These are phyloP conservation scores for Acleris laterana DNA, from an alignment of 2,888 invertebrate species.

Conservation along the genomic window DNA sequence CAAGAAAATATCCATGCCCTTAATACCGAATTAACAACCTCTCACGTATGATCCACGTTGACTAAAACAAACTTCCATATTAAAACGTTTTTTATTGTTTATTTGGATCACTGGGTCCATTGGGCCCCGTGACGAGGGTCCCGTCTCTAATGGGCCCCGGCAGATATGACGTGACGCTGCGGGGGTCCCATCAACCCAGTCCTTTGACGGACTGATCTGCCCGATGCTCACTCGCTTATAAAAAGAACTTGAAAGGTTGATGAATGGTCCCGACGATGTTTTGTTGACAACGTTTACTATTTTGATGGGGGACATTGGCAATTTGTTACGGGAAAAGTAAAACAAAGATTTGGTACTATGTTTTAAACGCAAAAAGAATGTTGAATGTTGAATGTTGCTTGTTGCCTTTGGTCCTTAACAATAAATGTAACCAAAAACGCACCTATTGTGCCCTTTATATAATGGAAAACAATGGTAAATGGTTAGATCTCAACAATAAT, in stretches of 20 bases:
- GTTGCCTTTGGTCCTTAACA: too few species aligned
- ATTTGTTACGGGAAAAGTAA: background rate
- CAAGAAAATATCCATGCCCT: too few species aligned
- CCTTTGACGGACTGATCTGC: slow-evolving; percentile 26
- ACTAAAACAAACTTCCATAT: too few species aligned
- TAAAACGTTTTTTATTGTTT: slow-evolving; percentile 19
- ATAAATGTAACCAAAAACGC: too few species aligned
- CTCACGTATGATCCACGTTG: too few species aligned
- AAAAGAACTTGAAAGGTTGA: slow-evolving; percentile 36
- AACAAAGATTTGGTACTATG: too few species aligned
- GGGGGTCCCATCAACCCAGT: slow-evolving; percentile 21
- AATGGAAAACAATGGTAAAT: too few species aligned
- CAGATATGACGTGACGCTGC: slow-evolving; percentile 34
- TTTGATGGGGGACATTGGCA: slow-evolving; percentile 6
- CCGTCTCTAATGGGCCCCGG: slow-evolving; percentile 27
- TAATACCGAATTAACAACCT: too few species aligned
- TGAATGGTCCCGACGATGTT: slow-evolving; percentile 25
- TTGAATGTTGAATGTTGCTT: too few species aligned
- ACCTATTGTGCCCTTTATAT: too few species aligned
- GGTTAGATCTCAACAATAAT: too few species aligned
- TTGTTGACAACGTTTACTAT: slow-evolving; percentile 27
- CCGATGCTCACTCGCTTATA: slow-evolving; percentile 32
- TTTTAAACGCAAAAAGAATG: too few species aligned
- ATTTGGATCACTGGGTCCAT: background rate
- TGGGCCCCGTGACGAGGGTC: slow-evolving; percentile 31